Percentiles rank a stretch among this genome's conserved stretches.
These are phyloP conservation scores for Paralichthys olivaceus DNA, from an alignment of 2,113 vertebrate genomes.

Conservation along the genomic window DNA sequence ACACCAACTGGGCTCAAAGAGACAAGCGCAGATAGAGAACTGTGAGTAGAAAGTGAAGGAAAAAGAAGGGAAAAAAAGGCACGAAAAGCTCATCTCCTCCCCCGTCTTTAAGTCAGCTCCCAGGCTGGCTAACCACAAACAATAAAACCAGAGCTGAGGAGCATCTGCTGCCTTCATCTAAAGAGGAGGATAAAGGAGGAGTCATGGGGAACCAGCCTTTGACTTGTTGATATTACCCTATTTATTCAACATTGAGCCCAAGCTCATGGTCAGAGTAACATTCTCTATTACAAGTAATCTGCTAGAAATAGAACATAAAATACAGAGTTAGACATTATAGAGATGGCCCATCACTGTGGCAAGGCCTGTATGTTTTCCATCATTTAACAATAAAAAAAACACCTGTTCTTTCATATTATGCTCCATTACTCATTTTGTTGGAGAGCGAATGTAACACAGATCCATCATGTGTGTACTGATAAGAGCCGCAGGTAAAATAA, in stretches of 20 bases:
- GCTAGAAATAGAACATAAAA: neutral
- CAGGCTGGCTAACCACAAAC: conserved; percentile 53
- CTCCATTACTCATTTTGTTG: too few species aligned
- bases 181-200: conserved; percentile 59
- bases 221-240: conserved; percentile 60
- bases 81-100: conserved; percentile 59
- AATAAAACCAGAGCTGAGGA: conserved; percentile 72
- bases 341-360: too few species aligned
- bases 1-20: conserved; percentile 53
- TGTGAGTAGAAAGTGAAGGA: conserved; percentile 39
- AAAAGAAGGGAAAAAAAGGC: conserved; percentile 20
- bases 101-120: conserved; percentile 64
- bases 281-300: neutral
- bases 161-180: conserved; percentile 76
- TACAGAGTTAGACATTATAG: too few species aligned
- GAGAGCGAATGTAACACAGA: too few species aligned
- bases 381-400: too few species aligned
- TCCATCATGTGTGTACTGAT: too few species aligned
- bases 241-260: conserved; percentile 27
- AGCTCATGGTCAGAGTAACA: conserved; percentile 45
- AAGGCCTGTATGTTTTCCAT: too few species aligned
- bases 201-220: conserved; percentile 60
- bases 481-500: too few species aligned
- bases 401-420: too few species aligned
- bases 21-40: conserved; percentile 37